Evolutionary conservation across 2,797 vertebrate species (phyloP).

Genomic region (Strix occidentalis): DNA sequence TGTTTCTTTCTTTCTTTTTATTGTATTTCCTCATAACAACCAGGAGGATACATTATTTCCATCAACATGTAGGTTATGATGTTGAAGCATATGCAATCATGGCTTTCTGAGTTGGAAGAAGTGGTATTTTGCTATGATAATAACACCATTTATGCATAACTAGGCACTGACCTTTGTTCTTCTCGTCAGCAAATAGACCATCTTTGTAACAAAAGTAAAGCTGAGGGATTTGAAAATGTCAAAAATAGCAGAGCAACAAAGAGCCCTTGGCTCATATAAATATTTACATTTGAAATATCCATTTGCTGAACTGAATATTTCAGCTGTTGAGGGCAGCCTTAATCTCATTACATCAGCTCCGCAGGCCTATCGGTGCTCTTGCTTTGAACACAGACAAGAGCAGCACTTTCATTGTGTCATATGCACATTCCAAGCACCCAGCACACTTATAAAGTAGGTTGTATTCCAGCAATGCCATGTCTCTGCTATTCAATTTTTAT

Average conservation of each 20-base stretch:
- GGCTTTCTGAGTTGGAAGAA: neutral
- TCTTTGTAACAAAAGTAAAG: constrained; percentile 50
- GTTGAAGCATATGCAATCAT: neutral
- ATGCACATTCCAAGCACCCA: constrained; percentile 50
- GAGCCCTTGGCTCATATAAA: constrained; percentile 61
- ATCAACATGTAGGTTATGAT: neutral
- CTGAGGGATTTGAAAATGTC: constrained; percentile 58
- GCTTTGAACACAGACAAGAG: constrained; percentile 62
- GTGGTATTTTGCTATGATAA: constrained; percentile 32
- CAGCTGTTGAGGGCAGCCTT: constrained; percentile 59
- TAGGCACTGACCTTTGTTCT: constrained; percentile 40
- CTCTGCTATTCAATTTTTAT: constrained; percentile 53
- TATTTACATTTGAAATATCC: constrained; percentile 70
- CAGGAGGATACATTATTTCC: neutral
- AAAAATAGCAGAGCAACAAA: constrained; percentile 52
- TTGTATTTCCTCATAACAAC: neutral
- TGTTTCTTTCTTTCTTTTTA: neutral
- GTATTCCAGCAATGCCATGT: constrained; percentile 64
- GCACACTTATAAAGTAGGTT: constrained; percentile 43
- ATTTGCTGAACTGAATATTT: constrained; percentile 53
- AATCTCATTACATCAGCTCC: constrained; percentile 49
- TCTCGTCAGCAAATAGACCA: constrained; percentile 32
- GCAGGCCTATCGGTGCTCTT: constrained; percentile 40
- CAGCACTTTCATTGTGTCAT: constrained; percentile 34
- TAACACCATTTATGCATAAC: constrained; percentile 42